Evolutionary conservation across 1,140 invertebrate genomes (phyloP).

Genomic region (Archegozetes longisetosus): DNA sequence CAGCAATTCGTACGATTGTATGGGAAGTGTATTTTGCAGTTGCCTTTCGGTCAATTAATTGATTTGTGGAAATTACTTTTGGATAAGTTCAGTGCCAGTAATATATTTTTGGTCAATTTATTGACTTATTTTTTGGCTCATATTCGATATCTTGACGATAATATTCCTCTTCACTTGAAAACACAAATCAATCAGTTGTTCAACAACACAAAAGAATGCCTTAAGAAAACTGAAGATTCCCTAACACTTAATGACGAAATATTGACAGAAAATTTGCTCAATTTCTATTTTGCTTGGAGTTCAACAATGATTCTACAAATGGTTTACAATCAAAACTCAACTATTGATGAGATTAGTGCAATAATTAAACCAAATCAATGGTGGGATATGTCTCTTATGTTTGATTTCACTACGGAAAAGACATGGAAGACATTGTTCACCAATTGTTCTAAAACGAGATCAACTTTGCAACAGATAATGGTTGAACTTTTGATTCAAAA

Average conservation of each 20-base stretch:
- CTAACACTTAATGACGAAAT: not conserved
- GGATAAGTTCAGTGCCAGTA: not conserved
- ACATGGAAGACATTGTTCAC: not conserved
- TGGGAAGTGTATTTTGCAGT: no score
- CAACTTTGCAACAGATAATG: not conserved
- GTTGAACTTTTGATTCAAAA: not conserved
- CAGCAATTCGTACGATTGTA: no score
- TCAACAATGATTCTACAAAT: not conserved
- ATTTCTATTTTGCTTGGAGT: not conserved
- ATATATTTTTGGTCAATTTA: not conserved
- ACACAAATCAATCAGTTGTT: not conserved
- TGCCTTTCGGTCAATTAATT: slow-evolving; percentile 25
- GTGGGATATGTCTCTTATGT: not conserved
- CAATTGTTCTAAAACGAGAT: not conserved
- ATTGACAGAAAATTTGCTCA: not conserved
- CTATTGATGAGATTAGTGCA: not conserved
- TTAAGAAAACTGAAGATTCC: not conserved
- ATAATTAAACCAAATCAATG: not conserved
- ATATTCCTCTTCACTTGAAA: not conserved
- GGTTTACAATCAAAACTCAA: not conserved
- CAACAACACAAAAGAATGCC: not conserved
- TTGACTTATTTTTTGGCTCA: not conserved
- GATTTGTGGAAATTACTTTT: slow-evolving; percentile 10
- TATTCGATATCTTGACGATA: not conserved
- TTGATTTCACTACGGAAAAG: not conserved